Base-by-base conservation (phyloP, 2,113 vertebrate genomes). In the Propithecus coquereli region DNA sequence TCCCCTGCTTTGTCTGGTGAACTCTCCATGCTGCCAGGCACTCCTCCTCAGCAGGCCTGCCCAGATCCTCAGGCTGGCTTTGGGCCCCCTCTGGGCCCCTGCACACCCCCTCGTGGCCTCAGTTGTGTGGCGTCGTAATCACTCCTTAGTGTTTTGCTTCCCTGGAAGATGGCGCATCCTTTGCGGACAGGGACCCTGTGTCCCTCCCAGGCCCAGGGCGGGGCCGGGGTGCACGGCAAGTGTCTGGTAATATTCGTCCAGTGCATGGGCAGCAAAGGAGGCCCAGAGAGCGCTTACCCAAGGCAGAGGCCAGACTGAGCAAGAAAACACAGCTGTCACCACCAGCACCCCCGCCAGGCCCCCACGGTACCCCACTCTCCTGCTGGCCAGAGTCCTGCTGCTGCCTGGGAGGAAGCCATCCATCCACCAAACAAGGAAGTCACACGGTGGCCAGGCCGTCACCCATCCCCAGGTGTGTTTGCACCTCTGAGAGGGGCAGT, bases 381-480 rank as follows among this genome's bases (percentile, higher is more conserved):
- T 40, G 66, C 81, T 20, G 30, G 8, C 34, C 92, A 25, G 40
- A 12, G 81, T 81, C 81, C 66, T n/a, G 45, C 32, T 70, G 8
- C 34, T 5, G 14, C 37, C 90, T 18, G 37, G 52, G 65, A 45
- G n/a, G 79, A n/a, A 40, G 9, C 81, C 11, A 1, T 27, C 66
- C 82, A 23, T 47, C 40, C 40, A 40, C 76, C 40, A 5, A 3
- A 45, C 18, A 1, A 11, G 27, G 73, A 16, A 20, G 85, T 52
- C 63, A 37, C 66, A 11, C 0, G 2, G 37, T 0, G 11, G 22
- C n/a, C 4, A 0, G 54, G 18, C 9, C 0, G 47, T 30, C 66
- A 40, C n/a, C 50, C 84, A 37, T 40, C 9, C 70, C 47, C 11
- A 25, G 34, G 3, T 18, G 1, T 3, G 17, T 10, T 14, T n/a